phyloP scores from a whole-genome alignment of 2,113 vertebrate species.

The Pseudorasbora parva region DNA sequence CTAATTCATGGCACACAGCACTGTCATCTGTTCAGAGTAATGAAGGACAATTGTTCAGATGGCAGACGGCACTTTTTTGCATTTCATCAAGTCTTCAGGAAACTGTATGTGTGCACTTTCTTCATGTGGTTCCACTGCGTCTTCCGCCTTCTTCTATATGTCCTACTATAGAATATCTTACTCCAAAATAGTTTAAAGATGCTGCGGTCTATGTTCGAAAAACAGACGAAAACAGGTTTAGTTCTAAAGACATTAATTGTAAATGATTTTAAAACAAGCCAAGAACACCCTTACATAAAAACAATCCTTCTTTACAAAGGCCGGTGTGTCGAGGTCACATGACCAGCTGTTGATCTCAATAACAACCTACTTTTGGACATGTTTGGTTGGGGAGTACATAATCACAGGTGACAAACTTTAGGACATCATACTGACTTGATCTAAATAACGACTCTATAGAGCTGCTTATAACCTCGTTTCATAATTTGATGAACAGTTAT shows the following conservation, averaged over 20 bases:
- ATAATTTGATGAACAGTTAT: not conserved
- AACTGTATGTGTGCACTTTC: not conserved
- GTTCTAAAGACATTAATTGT: not conserved
- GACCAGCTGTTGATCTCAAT: not conserved
- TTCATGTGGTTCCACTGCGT: conserved; percentile 13
- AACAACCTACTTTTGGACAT: not conserved
- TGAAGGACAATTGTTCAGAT: conserved; percentile 1
- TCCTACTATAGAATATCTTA: not conserved
- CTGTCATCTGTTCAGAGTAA: not conserved
- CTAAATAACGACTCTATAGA: not conserved
- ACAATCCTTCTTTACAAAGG: not conserved
- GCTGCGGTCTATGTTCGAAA: not conserved
- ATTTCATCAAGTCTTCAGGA: conserved; percentile 17
- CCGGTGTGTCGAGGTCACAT: not conserved
- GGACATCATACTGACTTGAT: not conserved
- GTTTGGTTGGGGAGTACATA: not conserved
- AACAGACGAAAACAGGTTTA: not conserved
- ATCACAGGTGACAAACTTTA: not conserved
- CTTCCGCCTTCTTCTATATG: not conserved
- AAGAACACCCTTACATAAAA: not conserved
- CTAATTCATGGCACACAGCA: not conserved
- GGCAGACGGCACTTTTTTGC: not conserved
- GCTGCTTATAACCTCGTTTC: not conserved
- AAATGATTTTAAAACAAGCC: not conserved
- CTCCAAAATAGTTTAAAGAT: not conserved